Evolutionary conservation across 2,113 vertebrate genomes (phyloP).

Genomic region (Microtus oregoni): DNA sequence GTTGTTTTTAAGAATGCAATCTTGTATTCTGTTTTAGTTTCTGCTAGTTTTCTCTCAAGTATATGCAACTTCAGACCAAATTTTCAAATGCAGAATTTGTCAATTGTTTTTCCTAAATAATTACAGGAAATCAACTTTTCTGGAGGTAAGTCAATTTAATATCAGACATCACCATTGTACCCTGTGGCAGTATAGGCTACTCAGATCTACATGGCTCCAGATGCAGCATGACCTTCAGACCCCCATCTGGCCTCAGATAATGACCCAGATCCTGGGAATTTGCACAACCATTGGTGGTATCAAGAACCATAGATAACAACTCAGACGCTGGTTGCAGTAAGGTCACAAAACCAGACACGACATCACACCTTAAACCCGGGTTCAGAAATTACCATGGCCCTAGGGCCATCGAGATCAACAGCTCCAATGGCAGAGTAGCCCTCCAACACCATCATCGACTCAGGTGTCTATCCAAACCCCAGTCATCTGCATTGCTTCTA

Average conservation of each 20-base stretch:
- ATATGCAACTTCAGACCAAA: neutral
- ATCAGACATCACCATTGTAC: neutral
- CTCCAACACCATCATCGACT: neutral
- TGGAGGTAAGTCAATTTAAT: neutral
- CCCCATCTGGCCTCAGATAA: neutral
- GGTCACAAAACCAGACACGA: neutral
- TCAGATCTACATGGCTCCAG: neutral
- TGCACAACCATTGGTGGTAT: neutral
- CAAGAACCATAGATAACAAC: neutral
- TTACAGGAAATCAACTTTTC: constrained; percentile 2
- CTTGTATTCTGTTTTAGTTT: constrained; percentile 2
- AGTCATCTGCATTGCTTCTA: too few species aligned
- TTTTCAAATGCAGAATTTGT: neutral
- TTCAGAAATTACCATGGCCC: neutral
- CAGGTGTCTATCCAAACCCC: neutral
- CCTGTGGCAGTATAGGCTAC: neutral
- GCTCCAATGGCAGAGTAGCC: too few species aligned
- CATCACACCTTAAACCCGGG: neutral
- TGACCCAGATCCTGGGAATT: neutral
- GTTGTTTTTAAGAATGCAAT: neutral
- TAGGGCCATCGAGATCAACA: neutral
- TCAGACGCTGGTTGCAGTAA: neutral
- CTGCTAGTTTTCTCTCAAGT: neutral
- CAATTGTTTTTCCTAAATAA: neutral
- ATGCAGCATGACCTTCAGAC: neutral